Conservation (phyloP, 2,797 vertebrate genomes). For the Chelonia mydas region DNA sequence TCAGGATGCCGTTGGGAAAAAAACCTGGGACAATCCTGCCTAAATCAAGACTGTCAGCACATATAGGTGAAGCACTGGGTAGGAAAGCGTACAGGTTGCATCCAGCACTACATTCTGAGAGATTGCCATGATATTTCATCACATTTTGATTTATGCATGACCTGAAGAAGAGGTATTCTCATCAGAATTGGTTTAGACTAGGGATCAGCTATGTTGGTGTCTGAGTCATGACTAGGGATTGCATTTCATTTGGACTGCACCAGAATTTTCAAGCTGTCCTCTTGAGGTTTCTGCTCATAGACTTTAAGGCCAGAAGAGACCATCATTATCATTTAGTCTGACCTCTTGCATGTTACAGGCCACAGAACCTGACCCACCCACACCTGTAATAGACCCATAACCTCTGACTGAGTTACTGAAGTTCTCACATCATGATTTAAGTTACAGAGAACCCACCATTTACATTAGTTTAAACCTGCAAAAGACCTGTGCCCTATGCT, state of each 20-base stretch:
- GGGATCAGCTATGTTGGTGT: not conserved
- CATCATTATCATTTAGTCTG: no score
- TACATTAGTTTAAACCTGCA: no score
- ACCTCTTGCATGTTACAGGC: no score
- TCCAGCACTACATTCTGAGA: not conserved
- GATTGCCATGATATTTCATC: conserved; percentile 30
- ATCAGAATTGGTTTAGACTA: conserved; percentile 15
- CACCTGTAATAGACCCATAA: no score
- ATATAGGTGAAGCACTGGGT: not conserved
- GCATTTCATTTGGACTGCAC: not conserved
- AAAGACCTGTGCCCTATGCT: no score
- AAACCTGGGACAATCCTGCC: not conserved
- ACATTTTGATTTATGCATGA: not conserved
- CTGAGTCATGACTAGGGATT: not conserved
- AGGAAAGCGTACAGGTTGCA: conserved; percentile 6
- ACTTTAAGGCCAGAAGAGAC: no score
- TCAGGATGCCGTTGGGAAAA: not conserved
- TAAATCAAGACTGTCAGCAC: conserved; percentile 26
- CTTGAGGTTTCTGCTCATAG: no score
- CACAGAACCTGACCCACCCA: no score
- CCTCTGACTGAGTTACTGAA: no score
- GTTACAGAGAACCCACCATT: no score
- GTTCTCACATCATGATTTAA: no score
- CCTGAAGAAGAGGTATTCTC: conserved; percentile 40
- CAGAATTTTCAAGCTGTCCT: not conserved